Base-by-base conservation (phyloP, 2,797 vertebrate species). In the Sebastolobus altivelis region DNA sequence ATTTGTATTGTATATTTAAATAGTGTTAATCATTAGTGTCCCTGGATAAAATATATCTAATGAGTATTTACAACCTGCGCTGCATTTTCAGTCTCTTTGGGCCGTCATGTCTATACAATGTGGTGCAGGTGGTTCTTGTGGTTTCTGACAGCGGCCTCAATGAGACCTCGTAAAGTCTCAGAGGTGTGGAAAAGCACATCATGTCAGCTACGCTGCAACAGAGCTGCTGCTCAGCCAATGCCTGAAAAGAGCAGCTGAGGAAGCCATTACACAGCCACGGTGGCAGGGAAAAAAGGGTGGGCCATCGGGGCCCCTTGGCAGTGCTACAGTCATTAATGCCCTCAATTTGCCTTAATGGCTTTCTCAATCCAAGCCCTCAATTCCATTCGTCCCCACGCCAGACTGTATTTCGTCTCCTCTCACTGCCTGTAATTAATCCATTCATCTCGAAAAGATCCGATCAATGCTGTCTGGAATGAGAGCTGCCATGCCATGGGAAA, bases 341-440 rank as follows among this genome's bases (percentile, higher is more conserved):
- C 94, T 96, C 95, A 95, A 95, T 96, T 95, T 95, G 93, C 92
- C 94, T 92, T 96, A 96, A 96, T 95, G 93, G 94, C 87, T 95
- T 95, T 94, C 94, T 93, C 92, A 91, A 88, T 93, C 94, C 88
- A 78, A 87, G 87, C 81, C 86, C 90, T 90, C 91, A 67, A 79
- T 88, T 90, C 87, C 89, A 91, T 93, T 81, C 87, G 78, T 85
- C 92, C 91, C 87, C 78, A 88, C 59, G 89, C 91, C 90, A 89
- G 79, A 93, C 93, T 90, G 87, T 90, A 93, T 91, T 94, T 91
- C 81, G 87, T 89, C 86, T 87, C 90, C 92, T 92, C 92, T 94
- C 94, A 85, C 88, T 86, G 93, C 77, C 91, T 89, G 92, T 96
- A 95, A 96, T 96, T 96, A 96, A 96, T 96, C 95, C 95, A 96